A percentile compares a stretch with the other conserved stretches of the same genome.
Conservation (phyloP, 2,888 invertebrate species). For the Apamea epomidion region DNA sequence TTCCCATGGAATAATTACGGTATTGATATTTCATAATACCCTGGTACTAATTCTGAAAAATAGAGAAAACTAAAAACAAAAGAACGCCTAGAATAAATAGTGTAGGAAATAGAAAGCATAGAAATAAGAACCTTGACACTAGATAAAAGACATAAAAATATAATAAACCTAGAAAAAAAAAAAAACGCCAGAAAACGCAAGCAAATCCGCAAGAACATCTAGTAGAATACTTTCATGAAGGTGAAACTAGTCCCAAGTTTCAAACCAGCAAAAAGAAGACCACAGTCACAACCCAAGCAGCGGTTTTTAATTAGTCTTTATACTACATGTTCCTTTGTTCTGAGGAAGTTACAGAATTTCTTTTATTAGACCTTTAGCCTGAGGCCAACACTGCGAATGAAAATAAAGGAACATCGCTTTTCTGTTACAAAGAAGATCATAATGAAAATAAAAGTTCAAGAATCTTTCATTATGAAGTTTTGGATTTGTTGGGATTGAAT, state of each 20-base stretch:
- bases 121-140: neutral
- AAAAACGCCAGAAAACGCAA: neutral
- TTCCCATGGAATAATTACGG: too few relatives aligned
- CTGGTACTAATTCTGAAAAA: neutral
- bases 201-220: too few relatives aligned
- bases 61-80: neutral
- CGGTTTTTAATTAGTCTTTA: constrained; percentile 51
- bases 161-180: neutral
- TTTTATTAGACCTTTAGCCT: constrained; percentile 47
- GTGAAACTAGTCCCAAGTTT: constrained; percentile 4
- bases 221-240: neutral
- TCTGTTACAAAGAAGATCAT: constrained; percentile 35
- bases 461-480: constrained; percentile 47
- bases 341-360: constrained; percentile 46
- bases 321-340: constrained; percentile 40
- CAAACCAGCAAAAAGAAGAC: neutral
- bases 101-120: too few relatives aligned
- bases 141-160: neutral
- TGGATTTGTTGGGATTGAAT: constrained; percentile 15
- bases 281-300: neutral
- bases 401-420: constrained; percentile 26
- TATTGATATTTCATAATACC: too few relatives aligned
- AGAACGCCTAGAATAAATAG: neutral
- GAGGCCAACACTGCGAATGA: constrained; percentile 22
- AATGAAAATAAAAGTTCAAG: constrained; percentile 46